Evolutionary conservation across 2,797 vertebrate species (phyloP).

Genomic region (Pantherophis vulpinus): DNA sequence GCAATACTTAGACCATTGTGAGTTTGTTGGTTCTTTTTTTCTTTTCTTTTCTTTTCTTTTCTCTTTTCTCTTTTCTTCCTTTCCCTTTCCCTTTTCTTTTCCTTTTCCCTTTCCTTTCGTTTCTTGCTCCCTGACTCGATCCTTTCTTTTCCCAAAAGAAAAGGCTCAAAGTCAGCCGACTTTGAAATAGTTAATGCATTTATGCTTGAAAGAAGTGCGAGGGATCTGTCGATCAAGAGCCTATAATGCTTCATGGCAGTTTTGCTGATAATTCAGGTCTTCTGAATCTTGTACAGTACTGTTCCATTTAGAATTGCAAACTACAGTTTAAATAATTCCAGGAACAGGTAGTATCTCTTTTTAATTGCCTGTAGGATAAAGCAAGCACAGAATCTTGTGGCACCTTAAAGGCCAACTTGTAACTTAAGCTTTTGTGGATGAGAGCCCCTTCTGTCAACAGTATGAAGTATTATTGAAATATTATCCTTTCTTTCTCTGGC

Average conservation of each 20-base stretch:
- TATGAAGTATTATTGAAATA: not conserved
- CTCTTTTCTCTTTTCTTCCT: not conserved
- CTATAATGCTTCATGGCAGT: not conserved
- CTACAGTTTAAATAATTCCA: not conserved
- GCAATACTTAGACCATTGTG: not conserved
- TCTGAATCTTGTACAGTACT: not conserved
- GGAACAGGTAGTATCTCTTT: not conserved
- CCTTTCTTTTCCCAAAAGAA: not conserved
- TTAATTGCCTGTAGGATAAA: not conserved
- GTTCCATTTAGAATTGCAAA: not conserved
- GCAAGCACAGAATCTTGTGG: not conserved
- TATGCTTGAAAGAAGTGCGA: constrained; percentile 1
- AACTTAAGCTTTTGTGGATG: not conserved
- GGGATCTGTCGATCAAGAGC: not conserved
- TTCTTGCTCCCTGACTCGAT: not conserved
- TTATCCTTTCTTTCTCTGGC: not conserved
- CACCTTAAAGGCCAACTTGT: not conserved
- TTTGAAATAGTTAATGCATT: constrained; percentile 1
- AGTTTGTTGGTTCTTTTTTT: not conserved
- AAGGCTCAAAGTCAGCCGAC: not conserved
- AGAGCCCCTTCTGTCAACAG: not conserved
- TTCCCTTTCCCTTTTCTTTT: not conserved
- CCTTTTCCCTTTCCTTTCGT: not conserved
- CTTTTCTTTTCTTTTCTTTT: not conserved
- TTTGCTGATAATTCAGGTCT: not conserved